A percentile compares a stretch with the other conserved stretches of the same genome.
Evolutionary conservation across 2,113 vertebrate genomes (phyloP).

Genomic region (Cervus canadensis): DNA sequence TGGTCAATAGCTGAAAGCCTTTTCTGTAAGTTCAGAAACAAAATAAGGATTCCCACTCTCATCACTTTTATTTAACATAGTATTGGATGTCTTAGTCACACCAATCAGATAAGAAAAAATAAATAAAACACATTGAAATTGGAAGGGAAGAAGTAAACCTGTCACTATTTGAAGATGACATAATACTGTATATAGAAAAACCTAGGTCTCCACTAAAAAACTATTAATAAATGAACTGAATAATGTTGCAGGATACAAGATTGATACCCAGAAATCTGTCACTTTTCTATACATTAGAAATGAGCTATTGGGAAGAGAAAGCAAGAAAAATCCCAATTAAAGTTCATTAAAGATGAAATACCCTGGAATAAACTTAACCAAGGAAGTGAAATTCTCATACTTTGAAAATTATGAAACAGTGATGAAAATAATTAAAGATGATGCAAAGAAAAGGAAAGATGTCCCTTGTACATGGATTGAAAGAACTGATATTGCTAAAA

Average conservation of each 20-base stretch:
- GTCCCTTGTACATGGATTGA: not conserved
- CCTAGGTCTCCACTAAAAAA: not conserved
- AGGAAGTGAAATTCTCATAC: not conserved
- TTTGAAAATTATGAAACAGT: not conserved
- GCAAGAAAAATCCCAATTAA: not conserved
- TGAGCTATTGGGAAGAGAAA: not conserved
- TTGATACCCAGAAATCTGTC: not conserved
- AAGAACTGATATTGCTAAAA: not conserved
- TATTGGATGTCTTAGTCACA: not conserved
- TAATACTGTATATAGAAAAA: not conserved
- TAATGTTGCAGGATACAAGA: not conserved
- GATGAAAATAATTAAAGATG: not conserved
- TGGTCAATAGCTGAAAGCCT: not conserved
- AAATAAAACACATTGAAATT: not conserved
- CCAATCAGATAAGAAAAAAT: not conserved
- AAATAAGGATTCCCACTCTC: not conserved
- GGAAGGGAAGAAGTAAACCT: not conserved
- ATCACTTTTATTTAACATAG: not conserved
- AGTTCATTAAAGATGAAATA: not conserved
- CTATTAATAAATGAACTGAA: not conserved
- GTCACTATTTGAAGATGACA: not conserved
- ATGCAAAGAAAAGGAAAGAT: not conserved
- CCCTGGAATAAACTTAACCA: not conserved
- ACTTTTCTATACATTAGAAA: not conserved
- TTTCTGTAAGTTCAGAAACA: not conserved